These are phyloP conservation scores for Chelidonichthys spinosus DNA, from an alignment of 2,797 vertebrate genomes.

Conservation along the genomic window DNA sequence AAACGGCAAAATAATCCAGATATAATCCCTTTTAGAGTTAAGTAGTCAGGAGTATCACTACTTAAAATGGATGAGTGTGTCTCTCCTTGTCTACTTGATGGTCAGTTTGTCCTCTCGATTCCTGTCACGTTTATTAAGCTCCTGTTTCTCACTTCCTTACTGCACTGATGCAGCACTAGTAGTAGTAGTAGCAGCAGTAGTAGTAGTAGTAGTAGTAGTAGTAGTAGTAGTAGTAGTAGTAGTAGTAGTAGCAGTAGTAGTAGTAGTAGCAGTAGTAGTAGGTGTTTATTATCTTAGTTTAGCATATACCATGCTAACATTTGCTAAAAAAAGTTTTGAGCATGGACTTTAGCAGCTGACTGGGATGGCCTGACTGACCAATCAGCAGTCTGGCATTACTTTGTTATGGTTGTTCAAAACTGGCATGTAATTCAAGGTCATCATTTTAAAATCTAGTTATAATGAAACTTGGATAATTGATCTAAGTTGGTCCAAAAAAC, in stretches of 20 bases:
- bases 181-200: no score
- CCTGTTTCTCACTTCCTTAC: conserved; percentile 20
- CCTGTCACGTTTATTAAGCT: not conserved
- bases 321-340: not conserved
- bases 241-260: no score
- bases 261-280: no score
- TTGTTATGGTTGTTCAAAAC: no score
- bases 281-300: not conserved
- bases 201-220: no score
- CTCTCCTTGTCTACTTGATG: not conserved
- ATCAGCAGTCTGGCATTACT: not conserved
- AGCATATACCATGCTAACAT: not conserved
- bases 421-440: not conserved
- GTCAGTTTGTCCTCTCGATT: conserved; percentile 6
- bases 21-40: conserved; percentile 13
- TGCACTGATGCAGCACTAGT: not conserved
- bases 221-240: no score
- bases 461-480: not conserved
- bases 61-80: not conserved
- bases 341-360: not conserved
- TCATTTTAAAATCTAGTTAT: not conserved
- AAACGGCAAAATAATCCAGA: conserved; percentile 12
- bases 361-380: not conserved
- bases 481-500: not conserved
- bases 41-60: not conserved